phyloP scores from a whole-genome alignment of 2,888 invertebrate genomes.

The Drosophila buzzatii region DNA sequence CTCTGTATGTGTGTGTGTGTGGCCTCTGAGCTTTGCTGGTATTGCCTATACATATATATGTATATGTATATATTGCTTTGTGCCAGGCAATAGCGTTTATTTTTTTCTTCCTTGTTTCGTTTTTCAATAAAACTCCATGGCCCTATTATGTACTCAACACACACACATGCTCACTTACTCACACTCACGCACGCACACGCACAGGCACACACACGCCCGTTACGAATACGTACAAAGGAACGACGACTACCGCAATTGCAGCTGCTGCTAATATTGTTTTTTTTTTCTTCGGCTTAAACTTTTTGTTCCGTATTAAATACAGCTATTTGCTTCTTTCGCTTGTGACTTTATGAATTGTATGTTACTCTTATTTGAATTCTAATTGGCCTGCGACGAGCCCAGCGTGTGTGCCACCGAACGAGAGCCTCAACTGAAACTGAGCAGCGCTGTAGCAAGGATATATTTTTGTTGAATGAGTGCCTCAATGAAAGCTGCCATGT shows the following conservation, averaged over 20 bases:
- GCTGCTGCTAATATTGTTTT: constrained; percentile 21
- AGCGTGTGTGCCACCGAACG: constrained; percentile 76
- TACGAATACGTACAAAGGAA: constrained; percentile 59
- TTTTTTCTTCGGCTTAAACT: constrained; percentile 22
- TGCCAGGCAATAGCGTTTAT: constrained; percentile 17
- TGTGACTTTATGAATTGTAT: constrained; percentile 33
- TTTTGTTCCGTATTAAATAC: constrained; percentile 15
- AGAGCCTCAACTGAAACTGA: constrained; percentile 71
- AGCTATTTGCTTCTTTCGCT: constrained; percentile 13
- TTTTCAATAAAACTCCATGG: constrained; percentile 80
- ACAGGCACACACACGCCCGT: constrained; percentile 54
- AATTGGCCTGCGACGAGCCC: constrained; percentile 68
- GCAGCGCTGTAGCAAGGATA: constrained; percentile 51
- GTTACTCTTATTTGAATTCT: constrained; percentile 47
- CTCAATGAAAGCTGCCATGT: constrained; percentile 57
- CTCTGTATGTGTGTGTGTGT: constrained; percentile 35
- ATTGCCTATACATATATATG: constrained; percentile 16
- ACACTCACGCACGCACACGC: constrained; percentile 43
- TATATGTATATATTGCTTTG: constrained; percentile 15
- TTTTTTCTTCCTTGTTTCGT: constrained; percentile 36
- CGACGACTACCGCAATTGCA: constrained; percentile 37
- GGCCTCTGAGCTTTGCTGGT: constrained; percentile 41
- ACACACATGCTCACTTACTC: constrained; percentile 62
- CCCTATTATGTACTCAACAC: constrained; percentile 79
- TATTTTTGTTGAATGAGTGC: constrained; percentile 78